Evolutionary conservation across 2,113 vertebrate species (phyloP), one percentile per base, ranked within the genome.

Genomic region (Buteo buteo): DNA sequence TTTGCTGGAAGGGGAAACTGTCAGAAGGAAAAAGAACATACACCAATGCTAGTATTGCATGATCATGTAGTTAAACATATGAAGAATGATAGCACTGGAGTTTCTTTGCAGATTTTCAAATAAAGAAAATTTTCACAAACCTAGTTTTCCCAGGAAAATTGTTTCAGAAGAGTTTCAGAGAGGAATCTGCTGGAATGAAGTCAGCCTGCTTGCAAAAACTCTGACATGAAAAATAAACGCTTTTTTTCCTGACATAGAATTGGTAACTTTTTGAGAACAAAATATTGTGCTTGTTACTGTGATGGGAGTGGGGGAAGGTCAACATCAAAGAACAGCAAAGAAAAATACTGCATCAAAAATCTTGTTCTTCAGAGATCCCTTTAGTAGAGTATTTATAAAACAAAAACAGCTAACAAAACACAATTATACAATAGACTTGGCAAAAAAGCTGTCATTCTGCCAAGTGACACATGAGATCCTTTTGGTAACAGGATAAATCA

Each of bases 391-490:
- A 96, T 97, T 97, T 97, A 91, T 96, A 91, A 96, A 97, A 95
- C 91, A 97, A 96, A 96, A 97, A 88, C 96, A 96, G 96, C 96
- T 97, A 96, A 95, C 87, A 97, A 97, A 97, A 96, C 91, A 97
- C 20, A 91, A 95, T 97, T 96, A 95, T 96, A 95, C 95, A 95
- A 95, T 90, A 76, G 91, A 65, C 32, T 78, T 71, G 42, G 40
- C 38, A 87, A 95, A 88, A 94, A 90, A 82, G 16, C 78, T 95
- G 94, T 96, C 93, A 83, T 79, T 90, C 79, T 94, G 96, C 97
- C 96, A 97, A 97, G 78, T 70, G 72, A 96, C 82, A 95, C 86
- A 95, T 42, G 67, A 97, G 81, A 91, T 80, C 74, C 55, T 94
- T 97, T 88, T 80, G 78, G 81, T 93, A 97, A 95, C 72, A 90